These are phyloP conservation scores for Apis dorsata DNA, from an alignment of 1,140 invertebrate species.

Conservation along the genomic window DNA sequence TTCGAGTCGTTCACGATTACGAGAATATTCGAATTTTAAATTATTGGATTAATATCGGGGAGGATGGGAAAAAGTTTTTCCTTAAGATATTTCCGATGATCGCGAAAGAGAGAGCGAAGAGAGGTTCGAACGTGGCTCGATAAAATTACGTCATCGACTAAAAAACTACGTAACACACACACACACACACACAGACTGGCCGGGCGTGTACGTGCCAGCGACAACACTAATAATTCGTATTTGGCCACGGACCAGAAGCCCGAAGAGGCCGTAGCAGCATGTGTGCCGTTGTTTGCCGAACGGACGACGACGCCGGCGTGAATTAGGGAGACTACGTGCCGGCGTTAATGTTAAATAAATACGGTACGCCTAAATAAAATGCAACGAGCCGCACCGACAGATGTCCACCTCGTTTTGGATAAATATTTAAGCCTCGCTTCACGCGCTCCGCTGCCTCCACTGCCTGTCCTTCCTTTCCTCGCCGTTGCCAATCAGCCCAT, in stretches of 20 bases:
- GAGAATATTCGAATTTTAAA: too few relatives aligned
- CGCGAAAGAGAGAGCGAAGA: too few relatives aligned
- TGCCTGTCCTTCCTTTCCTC: neutral
- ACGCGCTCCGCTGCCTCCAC: slow-evolving; percentile 32
- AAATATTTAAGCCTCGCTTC: slow-evolving; percentile 72
- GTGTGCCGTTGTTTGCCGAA: slow-evolving; percentile 64
- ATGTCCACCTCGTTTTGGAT: slow-evolving; percentile 69
- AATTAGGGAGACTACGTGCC: slow-evolving; percentile 55
- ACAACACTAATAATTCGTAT: slow-evolving; percentile 64
- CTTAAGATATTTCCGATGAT: too few relatives aligned
- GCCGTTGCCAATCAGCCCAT: neutral
- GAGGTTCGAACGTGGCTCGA: neutral
- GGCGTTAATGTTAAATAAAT: slow-evolving; percentile 75
- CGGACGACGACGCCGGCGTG: slow-evolving; percentile 55
- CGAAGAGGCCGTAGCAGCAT: slow-evolving; percentile 63
- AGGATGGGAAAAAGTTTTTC: too few relatives aligned
- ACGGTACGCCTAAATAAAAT: slow-evolving; percentile 71
- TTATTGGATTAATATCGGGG: too few relatives aligned
- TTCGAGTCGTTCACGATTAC: too few relatives aligned
- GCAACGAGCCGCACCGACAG: slow-evolving; percentile 70
- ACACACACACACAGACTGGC: slow-evolving; percentile 1
- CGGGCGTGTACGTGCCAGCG: slow-evolving; percentile 39
- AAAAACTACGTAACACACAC: slow-evolving; percentile 3
- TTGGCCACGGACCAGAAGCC: slow-evolving; percentile 63
- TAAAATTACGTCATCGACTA: slow-evolving; percentile 8